phyloP scores from a whole-genome alignment of 2,797 vertebrate species.

The Eulemur coronatus region DNA sequence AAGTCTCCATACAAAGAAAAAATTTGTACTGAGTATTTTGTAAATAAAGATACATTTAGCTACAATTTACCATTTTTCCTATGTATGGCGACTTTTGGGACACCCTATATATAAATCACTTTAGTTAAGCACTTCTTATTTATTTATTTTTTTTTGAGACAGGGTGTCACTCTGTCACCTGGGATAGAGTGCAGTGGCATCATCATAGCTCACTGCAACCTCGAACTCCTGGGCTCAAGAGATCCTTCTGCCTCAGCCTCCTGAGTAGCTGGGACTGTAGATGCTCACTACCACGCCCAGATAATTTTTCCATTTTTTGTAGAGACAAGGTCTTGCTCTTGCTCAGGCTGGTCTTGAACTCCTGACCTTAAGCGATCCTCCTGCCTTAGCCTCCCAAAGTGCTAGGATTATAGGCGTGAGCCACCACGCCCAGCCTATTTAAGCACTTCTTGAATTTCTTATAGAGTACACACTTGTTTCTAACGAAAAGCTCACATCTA shows the following conservation, averaged over 20 bases:
- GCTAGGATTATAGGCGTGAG: background rate
- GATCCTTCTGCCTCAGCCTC: background rate
- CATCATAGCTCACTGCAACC: background rate
- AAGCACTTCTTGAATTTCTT: slow-evolving; percentile 46
- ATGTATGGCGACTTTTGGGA: too few relatives aligned
- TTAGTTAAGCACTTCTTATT: background rate
- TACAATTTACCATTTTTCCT: too few relatives aligned
- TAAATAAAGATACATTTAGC: background rate
- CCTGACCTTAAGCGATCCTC: background rate
- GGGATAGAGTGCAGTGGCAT: background rate
- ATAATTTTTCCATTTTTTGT: background rate
- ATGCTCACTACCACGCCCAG: background rate
- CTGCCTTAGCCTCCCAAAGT: background rate
- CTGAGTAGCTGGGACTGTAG: background rate
- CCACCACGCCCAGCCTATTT: background rate
- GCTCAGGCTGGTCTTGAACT: background rate
- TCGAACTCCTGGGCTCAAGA: background rate
- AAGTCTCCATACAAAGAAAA: too few relatives aligned
- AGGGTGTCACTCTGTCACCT: background rate
- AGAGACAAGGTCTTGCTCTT: background rate
- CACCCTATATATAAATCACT: background rate
- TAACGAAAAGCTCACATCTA: slow-evolving; percentile 50
- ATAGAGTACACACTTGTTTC: slow-evolving; percentile 24
- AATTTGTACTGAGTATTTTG: background rate
- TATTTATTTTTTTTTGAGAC: background rate